phyloP scores from a whole-genome alignment of 2,113 vertebrate species.

The Rhinogobius similis region DNA sequence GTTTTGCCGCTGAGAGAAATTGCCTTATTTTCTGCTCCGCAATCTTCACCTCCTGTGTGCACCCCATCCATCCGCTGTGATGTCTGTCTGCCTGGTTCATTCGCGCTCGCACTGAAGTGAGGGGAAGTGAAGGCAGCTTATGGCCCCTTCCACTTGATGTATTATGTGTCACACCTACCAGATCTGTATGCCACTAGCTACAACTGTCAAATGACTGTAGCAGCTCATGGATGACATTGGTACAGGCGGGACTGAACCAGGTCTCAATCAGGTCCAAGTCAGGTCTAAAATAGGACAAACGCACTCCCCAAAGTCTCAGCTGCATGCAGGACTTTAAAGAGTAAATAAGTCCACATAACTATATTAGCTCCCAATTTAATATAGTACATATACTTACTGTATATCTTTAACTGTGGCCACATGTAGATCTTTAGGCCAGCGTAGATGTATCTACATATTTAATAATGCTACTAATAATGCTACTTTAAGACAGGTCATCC shows the following conservation, averaged over 20 bases:
- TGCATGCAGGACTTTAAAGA: too few species aligned
- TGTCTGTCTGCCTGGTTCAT: slow-evolving; percentile 14
- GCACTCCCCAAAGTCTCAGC: too few species aligned
- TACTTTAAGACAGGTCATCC: too few species aligned
- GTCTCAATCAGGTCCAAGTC: neutral
- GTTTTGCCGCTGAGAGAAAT: slow-evolving; percentile 21
- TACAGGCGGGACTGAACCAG: slow-evolving; percentile 15
- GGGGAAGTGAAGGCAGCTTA: slow-evolving; percentile 30
- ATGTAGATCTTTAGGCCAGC: too few species aligned
- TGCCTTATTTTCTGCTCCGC: slow-evolving; percentile 30
- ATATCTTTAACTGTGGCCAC: too few species aligned
- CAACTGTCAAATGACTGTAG: slow-evolving; percentile 41
- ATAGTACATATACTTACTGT: too few species aligned
- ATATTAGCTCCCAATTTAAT: too few species aligned
- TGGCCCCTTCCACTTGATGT: neutral
- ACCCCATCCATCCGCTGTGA: neutral
- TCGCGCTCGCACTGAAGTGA: neutral
- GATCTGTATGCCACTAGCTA: slow-evolving; percentile 21
- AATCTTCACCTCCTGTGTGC: slow-evolving; percentile 12
- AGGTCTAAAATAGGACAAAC: neutral
- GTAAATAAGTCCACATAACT: too few species aligned
- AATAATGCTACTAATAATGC: too few species aligned
- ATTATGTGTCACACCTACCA: neutral
- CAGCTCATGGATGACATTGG: slow-evolving; percentile 46
- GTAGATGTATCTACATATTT: too few species aligned